Evolutionary conservation across 2,113 vertebrate species (phyloP), one percentile per base, ranked within the genome.

Genomic region (Alouatta palliata): DNA sequence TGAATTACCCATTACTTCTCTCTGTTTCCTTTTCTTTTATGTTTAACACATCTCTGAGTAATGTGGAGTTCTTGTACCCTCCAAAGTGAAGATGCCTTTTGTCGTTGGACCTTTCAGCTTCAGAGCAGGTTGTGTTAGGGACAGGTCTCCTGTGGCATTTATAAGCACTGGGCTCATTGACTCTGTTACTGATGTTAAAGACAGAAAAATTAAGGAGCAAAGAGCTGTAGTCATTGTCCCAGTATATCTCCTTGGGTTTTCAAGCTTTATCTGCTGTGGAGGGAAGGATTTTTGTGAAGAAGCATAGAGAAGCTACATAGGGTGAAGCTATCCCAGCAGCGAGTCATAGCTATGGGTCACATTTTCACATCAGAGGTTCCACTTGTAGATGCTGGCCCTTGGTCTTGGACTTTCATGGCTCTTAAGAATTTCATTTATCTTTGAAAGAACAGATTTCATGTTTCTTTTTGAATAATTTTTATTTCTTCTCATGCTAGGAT

Each of bases 371-470:
- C 32, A 58, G 25, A 27, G 23, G 9, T 2, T 11, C 35, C 35
- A 80, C 27, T 40, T 45, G 17, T 35, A n/a, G 52, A 10, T 23
- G 4, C 40, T 52, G 14, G 8, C 3, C 37, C 14, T 81, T 54
- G 30, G 17, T 71, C 6, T 71, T 43, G 54, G 91, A 64, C 25
- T 66, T 87, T 47, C 25, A 45, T 40, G 4, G 43, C 6, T 58
- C 13, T 32, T 77, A 30, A 90, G 45, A n/a, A 30, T 37, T 95
- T 90, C 90, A 35, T 40, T 91, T 96, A 73, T 84, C 30, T 95
- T 80, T 14, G 13, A 82, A 45, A 83, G 54, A 68, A 5, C 43
- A 54, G 7, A 83, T 49, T 91, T 73, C n/a, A 30, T 66, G 6
- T 85, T 92, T 45, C 56, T 49, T 88, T 83, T 30, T 32, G 16